Base-by-base conservation (phyloP, 2,113 vertebrate genomes). In the Proterorhinus semilunaris region DNA sequence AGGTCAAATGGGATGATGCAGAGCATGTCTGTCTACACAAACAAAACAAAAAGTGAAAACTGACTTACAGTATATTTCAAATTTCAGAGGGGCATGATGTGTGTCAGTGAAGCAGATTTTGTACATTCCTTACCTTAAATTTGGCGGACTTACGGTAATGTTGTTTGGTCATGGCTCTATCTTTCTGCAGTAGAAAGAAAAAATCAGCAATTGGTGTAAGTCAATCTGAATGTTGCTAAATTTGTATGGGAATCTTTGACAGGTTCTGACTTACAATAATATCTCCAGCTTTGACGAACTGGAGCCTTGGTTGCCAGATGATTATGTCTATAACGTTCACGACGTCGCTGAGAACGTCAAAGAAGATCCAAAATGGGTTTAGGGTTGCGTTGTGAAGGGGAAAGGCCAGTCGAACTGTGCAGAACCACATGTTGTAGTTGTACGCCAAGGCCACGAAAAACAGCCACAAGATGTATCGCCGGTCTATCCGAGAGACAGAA, bases 381-480 rank as follows among this genome's bases (percentile, higher is more conserved):
- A 75, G 74, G 0, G 46, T 57, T 1, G 86, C 51, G 0, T 84
- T 92, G 65, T 97, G 95, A 46, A 89, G 94, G 0, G 95, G 95
- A 72, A 99, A 98, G 67, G 91, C 86, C 5, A 91, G 54, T 0
- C 95, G 93, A 7, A 92, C 87, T 0, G 96, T 87, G 62, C 94
- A 91, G 6, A 98, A 80, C 95, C 97, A 97, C 57, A 92, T 73
- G 69, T 97, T 99, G 94, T 97, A 99, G 65, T 96, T 96, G 21
- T 90, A 96, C 3, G 95, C 94, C 0, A 94, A 0, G 0, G 92
- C 86, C 15, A 98, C 92, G 0, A 96, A 2, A 1, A 89, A 68
- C 16, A 98, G 75, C 97, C 96, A 99, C 0, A 88, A 71, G 10
- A 98, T 88, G 0, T 96, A 98, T 0, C 85, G 78, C 1, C 65